Conservation (phyloP, 2,113 vertebrate genomes). For the Synchiropus splendidus region DNA sequence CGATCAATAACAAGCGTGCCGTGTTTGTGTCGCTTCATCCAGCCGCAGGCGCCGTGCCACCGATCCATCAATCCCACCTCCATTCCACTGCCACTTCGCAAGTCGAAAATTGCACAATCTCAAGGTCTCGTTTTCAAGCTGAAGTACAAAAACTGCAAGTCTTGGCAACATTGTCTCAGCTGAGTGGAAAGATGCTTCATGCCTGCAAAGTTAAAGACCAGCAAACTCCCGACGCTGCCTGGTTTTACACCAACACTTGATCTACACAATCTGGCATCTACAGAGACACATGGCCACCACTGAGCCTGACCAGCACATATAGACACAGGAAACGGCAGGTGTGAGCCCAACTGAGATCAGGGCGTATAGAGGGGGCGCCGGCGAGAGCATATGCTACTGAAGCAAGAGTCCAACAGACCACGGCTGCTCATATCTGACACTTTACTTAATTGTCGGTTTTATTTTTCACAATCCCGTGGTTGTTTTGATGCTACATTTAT, state of each 20-base stretch:
- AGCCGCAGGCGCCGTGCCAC: constrained; percentile 2
- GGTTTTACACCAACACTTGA: too few relatives aligned
- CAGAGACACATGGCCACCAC: background rate
- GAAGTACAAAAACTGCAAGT: too few relatives aligned
- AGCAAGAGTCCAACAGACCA: too few relatives aligned
- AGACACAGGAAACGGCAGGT: constrained; percentile 13
- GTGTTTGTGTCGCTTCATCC: background rate
- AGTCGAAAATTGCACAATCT: too few relatives aligned
- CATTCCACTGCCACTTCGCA: background rate
- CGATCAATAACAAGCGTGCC: constrained; percentile 16
- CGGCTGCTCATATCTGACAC: background rate
- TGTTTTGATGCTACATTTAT: background rate
- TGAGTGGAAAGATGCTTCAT: too few relatives aligned
- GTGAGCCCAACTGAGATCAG: constrained; percentile 11
- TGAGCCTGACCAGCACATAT: constrained; percentile 8
- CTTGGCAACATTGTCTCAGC: too few relatives aligned
- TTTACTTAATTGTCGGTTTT: background rate
- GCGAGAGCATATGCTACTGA: constrained; percentile 1
- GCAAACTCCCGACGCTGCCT: background rate
- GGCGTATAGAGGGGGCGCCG: constrained; percentile 15
- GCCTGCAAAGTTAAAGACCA: background rate
- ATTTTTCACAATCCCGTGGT: background rate
- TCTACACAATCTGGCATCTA: background rate
- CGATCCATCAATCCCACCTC: background rate
- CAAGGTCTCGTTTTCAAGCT: too few relatives aligned